These are phyloP conservation scores for Lophotriccus pileatus DNA, from an alignment of 2,797 vertebrate species.

Conservation along the genomic window DNA sequence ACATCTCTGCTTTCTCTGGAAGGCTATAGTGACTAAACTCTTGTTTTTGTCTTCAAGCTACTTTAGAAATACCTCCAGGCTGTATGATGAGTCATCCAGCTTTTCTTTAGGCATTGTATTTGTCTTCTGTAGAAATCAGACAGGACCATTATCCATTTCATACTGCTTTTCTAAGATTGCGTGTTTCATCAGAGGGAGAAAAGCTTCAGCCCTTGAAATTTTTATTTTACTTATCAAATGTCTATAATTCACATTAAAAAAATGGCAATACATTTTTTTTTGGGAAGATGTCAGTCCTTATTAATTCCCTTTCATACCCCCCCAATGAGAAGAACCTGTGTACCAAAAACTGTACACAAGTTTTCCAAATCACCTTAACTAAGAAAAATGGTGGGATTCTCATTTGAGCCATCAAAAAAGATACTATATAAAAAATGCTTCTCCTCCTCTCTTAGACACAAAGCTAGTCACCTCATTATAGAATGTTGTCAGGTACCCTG, in stretches of 20 bases:
- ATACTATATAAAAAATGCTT: background rate
- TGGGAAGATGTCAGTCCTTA: background rate
- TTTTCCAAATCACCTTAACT: background rate
- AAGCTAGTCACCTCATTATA: background rate
- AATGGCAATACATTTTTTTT: background rate
- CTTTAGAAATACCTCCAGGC: background rate
- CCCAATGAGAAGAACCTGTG: background rate
- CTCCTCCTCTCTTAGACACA: background rate
- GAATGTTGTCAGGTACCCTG: background rate
- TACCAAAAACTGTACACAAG: background rate
- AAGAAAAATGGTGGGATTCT: background rate
- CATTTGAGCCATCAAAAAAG: background rate
- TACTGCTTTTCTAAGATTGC: background rate
- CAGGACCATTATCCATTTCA: background rate
- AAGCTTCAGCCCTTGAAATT: background rate
- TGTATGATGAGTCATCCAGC: constrained; percentile 9
- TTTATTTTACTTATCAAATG: background rate
- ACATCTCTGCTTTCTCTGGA: background rate
- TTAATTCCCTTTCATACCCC: background rate
- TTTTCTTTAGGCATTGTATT: constrained; percentile 4
- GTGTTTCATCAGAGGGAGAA: background rate
- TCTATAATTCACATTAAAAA: background rate
- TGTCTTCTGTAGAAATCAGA: background rate
- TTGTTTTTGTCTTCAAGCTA: constrained; percentile 1
- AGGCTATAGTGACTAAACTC: background rate